Evolutionary conservation across 2,888 invertebrate species (phyloP).

Genomic region (Archips xylosteana): DNA sequence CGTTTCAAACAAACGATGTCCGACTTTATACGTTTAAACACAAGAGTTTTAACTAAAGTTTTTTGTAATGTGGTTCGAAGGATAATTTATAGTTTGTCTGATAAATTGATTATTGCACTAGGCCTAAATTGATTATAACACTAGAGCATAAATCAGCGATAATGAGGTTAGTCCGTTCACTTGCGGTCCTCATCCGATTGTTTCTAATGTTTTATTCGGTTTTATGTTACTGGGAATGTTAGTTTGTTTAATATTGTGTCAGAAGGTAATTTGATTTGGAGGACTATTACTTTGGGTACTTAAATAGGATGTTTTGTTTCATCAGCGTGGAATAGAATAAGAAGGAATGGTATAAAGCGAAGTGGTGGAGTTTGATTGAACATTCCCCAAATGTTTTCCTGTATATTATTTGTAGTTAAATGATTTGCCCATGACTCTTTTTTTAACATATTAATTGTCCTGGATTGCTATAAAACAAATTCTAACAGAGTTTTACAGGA

Average conservation of each 20-base stretch:
- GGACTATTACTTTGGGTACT: slow-evolving; percentile 19
- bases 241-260: slow-evolving; percentile 45
- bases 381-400: too few relatives aligned
- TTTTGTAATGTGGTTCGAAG: slow-evolving; percentile 16
- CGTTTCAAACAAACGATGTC: not conserved
- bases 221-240: slow-evolving; percentile 44
- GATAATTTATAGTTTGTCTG: slow-evolving; percentile 81
- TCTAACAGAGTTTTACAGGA: too few relatives aligned
- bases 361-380: too few relatives aligned
- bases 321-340: not conserved
- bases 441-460: too few relatives aligned
- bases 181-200: slow-evolving; percentile 55
- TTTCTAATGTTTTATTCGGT: slow-evolving; percentile 47
- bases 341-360: not conserved
- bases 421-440: too few relatives aligned
- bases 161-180: slow-evolving; percentile 63
- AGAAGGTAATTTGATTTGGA: slow-evolving; percentile 34
- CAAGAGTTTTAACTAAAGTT: not conserved
- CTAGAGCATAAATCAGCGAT: slow-evolving; percentile 72
- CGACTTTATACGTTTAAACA: not conserved
- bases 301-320: not conserved
- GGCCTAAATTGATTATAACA: slow-evolving; percentile 76
- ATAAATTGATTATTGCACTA: slow-evolving; percentile 76
- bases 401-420: too few relatives aligned
- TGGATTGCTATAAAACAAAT: too few relatives aligned